phyloP scores from a whole-genome alignment of 2,113 vertebrate genomes.

The Scophthalmus maximus region DNA sequence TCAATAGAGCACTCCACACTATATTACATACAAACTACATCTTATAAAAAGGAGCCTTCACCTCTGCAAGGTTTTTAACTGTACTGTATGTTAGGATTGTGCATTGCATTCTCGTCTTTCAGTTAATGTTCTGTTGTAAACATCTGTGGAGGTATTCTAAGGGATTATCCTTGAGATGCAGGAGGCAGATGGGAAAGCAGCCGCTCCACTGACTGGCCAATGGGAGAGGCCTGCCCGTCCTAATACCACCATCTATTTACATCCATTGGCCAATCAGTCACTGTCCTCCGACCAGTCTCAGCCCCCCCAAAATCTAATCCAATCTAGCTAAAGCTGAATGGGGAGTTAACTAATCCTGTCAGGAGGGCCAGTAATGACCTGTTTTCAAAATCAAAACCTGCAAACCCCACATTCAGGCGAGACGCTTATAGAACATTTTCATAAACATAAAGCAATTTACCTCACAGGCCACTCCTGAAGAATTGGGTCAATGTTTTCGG shows the following conservation, averaged over 20 bases:
- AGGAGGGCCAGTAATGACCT: slow-evolving; percentile 71
- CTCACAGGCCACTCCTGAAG: neutral
- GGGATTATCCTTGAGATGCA: slow-evolving; percentile 83
- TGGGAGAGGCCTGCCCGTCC: slow-evolving; percentile 42
- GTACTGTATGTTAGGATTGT: neutral
- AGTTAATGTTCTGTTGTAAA: slow-evolving; percentile 64
- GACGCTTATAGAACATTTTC: neutral
- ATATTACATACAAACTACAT: neutral
- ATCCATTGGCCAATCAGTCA: slow-evolving; percentile 71
- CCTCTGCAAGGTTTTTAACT: neutral
- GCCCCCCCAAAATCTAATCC: slow-evolving; percentile 77
- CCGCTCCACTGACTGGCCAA: slow-evolving; percentile 64
- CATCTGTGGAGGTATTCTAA: slow-evolving; percentile 82
- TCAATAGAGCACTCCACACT: neutral
- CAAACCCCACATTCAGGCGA: slow-evolving; percentile 9
- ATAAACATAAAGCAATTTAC: neutral
- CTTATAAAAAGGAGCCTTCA: neutral
- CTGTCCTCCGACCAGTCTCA: slow-evolving; percentile 41
- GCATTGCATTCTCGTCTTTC: slow-evolving; percentile 16
- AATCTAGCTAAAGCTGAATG: slow-evolving; percentile 79
- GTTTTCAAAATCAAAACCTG: slow-evolving; percentile 68
- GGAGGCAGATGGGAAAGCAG: slow-evolving; percentile 80
- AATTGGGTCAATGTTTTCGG: neutral
- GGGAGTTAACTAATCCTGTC: slow-evolving; percentile 79
- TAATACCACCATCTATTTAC: slow-evolving; percentile 74